Conservation (phyloP, 2,888 invertebrate species). For the Masnerella sp. region DNA sequence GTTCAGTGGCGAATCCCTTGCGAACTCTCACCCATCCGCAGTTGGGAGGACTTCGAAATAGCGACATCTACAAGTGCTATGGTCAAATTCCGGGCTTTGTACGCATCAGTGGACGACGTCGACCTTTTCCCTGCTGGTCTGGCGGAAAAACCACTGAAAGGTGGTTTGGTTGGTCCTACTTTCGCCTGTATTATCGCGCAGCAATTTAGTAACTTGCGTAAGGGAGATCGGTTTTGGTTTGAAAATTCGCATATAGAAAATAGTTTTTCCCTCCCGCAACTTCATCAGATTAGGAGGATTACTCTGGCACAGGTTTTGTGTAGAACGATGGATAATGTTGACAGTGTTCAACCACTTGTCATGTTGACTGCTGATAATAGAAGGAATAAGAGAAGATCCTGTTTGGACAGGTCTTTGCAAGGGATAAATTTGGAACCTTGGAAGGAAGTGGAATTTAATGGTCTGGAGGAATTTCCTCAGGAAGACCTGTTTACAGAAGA, state of each 20-base stretch:
- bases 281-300: conserved; percentile 85
- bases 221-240: conserved; percentile 88
- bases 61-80: conserved; percentile 84
- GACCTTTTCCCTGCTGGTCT: conserved; percentile 91
- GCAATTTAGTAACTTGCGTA: conserved; percentile 88
- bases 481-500: conserved; percentile 31
- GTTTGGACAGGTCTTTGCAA: conserved; percentile 79
- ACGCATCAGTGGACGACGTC: conserved; percentile 87
- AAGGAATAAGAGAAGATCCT: conserved; percentile 81
- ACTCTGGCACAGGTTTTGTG: conserved; percentile 87
- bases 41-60: conserved; percentile 85
- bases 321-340: conserved; percentile 82
- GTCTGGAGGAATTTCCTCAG: conserved; percentile 7
- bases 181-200: conserved; percentile 93
- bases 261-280: conserved; percentile 86
- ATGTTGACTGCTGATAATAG: conserved; percentile 82
- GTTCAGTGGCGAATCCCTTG: conserved; percentile 89
- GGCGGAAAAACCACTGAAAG: conserved; percentile 88
- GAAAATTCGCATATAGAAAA: conserved; percentile 87
- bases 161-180: conserved; percentile 90
- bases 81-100: conserved; percentile 80
- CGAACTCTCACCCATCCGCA: conserved; percentile 82
- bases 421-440: conserved; percentile 82
- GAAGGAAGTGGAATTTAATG: conserved; percentile 78
- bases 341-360: conserved; percentile 85